Evolutionary conservation across 1,140 invertebrate genomes (phyloP).

Genomic region (Micrasema minimum): DNA sequence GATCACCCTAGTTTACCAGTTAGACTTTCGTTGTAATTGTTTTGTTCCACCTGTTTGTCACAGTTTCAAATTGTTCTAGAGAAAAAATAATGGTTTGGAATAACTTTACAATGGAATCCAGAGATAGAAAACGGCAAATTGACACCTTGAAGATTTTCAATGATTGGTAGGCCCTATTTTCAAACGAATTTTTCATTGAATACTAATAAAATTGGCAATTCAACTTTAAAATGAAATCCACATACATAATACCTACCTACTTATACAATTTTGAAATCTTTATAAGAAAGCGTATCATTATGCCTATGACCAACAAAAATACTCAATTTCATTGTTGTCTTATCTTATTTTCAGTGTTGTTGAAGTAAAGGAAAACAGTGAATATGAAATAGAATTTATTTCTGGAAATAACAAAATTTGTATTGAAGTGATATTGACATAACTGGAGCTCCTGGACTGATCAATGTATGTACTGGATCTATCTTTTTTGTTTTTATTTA

Average conservation of each 20-base stretch:
- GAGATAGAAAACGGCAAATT: slow-evolving; percentile 68
- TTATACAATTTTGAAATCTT: too few species aligned
- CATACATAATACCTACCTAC: too few species aligned
- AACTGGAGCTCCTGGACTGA: slow-evolving; percentile 74
- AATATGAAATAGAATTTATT: slow-evolving; percentile 77
- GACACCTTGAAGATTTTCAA: slow-evolving; percentile 80
- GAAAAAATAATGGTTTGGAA: neutral
- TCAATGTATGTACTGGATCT: slow-evolving; percentile 78
- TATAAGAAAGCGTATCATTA: too few species aligned
- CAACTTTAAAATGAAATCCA: too few species aligned
- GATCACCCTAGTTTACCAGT: too few species aligned
- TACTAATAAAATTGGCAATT: too few species aligned
- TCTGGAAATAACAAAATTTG: slow-evolving; percentile 71
- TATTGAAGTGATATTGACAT: slow-evolving; percentile 76
- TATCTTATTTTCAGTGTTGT: slow-evolving; percentile 69
- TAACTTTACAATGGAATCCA: slow-evolving; percentile 6
- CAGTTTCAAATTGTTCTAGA: neutral
- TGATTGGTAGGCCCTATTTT: slow-evolving; percentile 56
- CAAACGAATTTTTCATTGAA: too few species aligned
- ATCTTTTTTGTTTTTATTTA: too few species aligned
- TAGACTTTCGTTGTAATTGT: too few species aligned
- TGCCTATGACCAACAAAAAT: too few species aligned
- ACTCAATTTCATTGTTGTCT: neutral
- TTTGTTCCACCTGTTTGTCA: neutral
- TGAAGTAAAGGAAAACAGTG: slow-evolving; percentile 74